Evolutionary conservation across 2,113 vertebrate species (phyloP).

Genomic region (Pteruthius melanotis): DNA sequence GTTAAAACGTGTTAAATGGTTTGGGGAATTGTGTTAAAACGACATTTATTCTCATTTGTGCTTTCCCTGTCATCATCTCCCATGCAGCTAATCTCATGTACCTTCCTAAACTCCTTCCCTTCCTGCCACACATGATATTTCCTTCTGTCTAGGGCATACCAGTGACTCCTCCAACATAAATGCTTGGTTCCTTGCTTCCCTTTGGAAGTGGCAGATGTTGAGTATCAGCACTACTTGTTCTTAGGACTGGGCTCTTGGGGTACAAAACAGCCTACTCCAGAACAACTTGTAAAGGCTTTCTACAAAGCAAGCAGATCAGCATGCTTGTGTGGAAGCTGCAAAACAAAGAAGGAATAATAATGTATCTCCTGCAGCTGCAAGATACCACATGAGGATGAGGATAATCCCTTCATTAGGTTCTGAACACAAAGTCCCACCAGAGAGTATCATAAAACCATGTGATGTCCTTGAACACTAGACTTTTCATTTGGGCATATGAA

Average conservation of each 20-base stretch:
- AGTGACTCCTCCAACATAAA: neutral
- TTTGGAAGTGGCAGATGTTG: neutral
- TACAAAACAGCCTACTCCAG: neutral
- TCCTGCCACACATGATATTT: neutral
- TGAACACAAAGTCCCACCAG: neutral
- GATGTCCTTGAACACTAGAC: neutral
- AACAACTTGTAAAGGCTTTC: neutral
- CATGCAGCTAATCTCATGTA: neutral
- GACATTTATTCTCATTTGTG: neutral
- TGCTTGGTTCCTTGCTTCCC: neutral
- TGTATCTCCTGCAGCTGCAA: neutral
- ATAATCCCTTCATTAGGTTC: constrained; percentile 28
- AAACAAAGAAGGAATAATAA: constrained; percentile 3
- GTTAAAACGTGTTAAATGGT: rapidly evolving
- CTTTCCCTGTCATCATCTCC: neutral
- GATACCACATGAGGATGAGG: neutral
- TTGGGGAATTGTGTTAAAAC: neutral
- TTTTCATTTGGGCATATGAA: constrained; percentile 1
- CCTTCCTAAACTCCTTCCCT: neutral
- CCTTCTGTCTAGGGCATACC: neutral
- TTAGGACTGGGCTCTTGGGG: neutral
- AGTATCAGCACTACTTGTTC: neutral
- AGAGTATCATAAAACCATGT: neutral
- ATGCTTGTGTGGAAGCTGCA: neutral
- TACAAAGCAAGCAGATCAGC: neutral